These are phyloP conservation scores for Sebastes steindachneri DNA, from an alignment of 2,797 vertebrate genomes.

Conservation along the genomic window DNA sequence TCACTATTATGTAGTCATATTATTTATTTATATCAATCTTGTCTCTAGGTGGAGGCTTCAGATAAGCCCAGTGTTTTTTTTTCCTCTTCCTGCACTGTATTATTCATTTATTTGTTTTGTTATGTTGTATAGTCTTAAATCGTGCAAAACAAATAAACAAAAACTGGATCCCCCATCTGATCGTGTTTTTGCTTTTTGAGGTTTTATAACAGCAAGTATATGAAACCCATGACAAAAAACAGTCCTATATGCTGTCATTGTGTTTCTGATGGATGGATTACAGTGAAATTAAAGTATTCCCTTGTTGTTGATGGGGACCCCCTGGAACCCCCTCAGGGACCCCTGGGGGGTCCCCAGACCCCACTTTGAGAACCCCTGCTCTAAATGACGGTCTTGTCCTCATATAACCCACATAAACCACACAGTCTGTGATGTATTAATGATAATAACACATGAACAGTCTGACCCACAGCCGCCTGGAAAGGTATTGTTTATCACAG, in stretches of 20 bases:
- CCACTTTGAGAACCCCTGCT: too few species aligned
- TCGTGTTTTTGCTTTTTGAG: neutral
- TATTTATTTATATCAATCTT: too few species aligned
- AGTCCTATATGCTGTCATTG: neutral
- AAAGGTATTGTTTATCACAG: neutral
- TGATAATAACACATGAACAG: neutral
- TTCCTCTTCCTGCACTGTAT: too few species aligned
- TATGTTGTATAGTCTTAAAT: too few species aligned
- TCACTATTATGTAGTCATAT: too few species aligned
- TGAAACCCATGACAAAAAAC: neutral
- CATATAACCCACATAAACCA: neutral
- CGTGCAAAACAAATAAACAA: too few species aligned
- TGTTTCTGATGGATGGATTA: neutral
- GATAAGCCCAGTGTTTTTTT: too few species aligned
- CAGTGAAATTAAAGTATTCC: neutral
- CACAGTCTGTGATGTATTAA: neutral
- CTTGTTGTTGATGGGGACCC: neutral
- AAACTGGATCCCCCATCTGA: neutral
- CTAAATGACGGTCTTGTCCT: fast-evolving
- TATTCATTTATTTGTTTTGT: too few species aligned
- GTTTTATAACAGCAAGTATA: neutral
- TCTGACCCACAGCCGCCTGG: fast-evolving
- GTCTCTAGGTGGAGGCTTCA: too few species aligned
- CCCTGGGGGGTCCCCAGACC: too few species aligned
- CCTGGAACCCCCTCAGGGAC: neutral